These are phyloP conservation scores for Euproctis similis DNA, from an alignment of 2,888 invertebrate genomes.

Conservation along the genomic window DNA sequence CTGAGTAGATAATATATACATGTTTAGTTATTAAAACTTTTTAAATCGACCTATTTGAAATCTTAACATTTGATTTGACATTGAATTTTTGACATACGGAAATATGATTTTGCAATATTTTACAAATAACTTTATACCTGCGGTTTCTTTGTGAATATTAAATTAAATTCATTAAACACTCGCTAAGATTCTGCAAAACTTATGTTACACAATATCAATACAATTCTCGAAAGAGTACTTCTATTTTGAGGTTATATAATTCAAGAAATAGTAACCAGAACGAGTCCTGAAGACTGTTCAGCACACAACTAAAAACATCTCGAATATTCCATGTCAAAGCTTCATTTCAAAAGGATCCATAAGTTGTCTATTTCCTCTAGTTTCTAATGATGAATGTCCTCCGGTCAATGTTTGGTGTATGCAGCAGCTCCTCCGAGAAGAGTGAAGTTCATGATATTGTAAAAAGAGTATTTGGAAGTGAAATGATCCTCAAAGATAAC, in stretches of 20 bases:
- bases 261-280: no score
- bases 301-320: no score
- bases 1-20: no score
- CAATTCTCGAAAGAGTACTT: no score
- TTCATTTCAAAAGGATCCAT: background rate
- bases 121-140: constrained; percentile 12
- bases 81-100: constrained; percentile 15
- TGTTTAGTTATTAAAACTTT: no score
- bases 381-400: constrained; percentile 64
- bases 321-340: no score
- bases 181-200: no score
- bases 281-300: no score
- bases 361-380: background rate
- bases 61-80: constrained; percentile 6
- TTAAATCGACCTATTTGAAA: no score
- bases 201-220: no score
- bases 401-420: constrained; percentile 62
- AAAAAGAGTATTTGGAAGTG: constrained; percentile 54
- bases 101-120: constrained; percentile 19
- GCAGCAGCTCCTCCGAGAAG: constrained; percentile 58
- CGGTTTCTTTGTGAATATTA: background rate
- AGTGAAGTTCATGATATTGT: constrained; percentile 60
- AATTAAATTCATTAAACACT: background rate
- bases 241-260: no score
- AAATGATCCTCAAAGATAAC: constrained; percentile 63